These are phyloP conservation scores for Hermaeophaga mercurialis DNA, from an alignment of 2,888 invertebrate genomes.

Conservation along the genomic window DNA sequence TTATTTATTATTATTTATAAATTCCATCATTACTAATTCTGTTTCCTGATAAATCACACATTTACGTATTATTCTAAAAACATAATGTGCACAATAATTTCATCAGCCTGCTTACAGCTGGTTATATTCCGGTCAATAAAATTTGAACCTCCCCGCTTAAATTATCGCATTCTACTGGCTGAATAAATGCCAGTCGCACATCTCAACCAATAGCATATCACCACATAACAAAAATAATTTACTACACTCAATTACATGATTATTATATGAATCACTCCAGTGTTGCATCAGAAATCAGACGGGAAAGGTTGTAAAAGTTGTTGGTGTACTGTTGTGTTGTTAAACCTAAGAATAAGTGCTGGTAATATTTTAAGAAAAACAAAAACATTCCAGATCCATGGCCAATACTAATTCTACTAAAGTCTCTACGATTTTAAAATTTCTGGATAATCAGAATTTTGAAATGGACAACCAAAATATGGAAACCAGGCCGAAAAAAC, in stretches of 20 bases:
- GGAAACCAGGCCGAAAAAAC: conserved; percentile 64
- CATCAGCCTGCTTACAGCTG: conserved; percentile 7
- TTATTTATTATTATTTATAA: too few species aligned
- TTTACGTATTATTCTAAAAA: too few species aligned
- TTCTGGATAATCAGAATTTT: conserved; percentile 44
- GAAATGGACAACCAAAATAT: conserved; percentile 43
- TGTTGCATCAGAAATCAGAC: conserved; percentile 6
- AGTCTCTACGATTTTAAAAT: conserved; percentile 50
- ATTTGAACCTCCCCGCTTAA: neutral
- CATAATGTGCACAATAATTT: neutral
- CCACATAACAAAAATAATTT: conserved; percentile 24
- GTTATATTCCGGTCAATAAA: neutral
- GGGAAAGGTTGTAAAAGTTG: too few species aligned
- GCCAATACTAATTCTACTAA: conserved; percentile 27
- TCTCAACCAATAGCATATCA: conserved; percentile 13
- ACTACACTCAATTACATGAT: too few species aligned
- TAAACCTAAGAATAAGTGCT: too few species aligned
- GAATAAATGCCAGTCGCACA: neutral
- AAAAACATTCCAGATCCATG: too few species aligned
- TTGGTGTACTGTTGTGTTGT: too few species aligned
- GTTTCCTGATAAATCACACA: too few species aligned
- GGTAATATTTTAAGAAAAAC: too few species aligned
- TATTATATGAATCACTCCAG: too few species aligned
- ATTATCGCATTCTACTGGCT: neutral
- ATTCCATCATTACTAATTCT: too few species aligned